Conservation (phyloP, 2,113 vertebrate genomes). For the Euleptes europaea region DNA sequence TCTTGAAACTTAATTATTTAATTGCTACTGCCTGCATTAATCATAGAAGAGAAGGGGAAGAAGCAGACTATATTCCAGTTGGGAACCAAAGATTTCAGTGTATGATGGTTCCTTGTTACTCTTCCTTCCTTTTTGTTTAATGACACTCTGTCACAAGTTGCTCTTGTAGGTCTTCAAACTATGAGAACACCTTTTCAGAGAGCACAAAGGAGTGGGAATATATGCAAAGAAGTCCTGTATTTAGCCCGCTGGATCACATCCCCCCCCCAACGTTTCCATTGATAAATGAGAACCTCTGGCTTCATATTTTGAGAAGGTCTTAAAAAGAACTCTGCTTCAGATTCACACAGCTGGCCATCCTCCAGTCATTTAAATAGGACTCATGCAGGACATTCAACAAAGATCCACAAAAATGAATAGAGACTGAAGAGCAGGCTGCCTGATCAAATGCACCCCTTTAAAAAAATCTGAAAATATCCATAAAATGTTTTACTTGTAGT, state of each 20-base stretch:
- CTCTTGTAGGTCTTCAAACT: neutral
- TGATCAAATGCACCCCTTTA: neutral
- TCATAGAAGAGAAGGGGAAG: constrained; percentile 49
- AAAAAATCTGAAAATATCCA: neutral
- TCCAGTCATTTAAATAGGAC: neutral
- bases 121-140: neutral
- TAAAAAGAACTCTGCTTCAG: constrained; percentile 22
- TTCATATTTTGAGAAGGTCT: constrained; percentile 23
- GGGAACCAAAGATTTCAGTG: neutral
- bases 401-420: neutral
- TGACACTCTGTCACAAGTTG: constrained; percentile 29
- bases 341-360: neutral
- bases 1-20: constrained; percentile 63
- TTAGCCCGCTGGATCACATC: too few relatives aligned
- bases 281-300: constrained; percentile 55
- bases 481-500: neutral
- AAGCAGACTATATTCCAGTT: constrained; percentile 32
- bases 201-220: neutral
- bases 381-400: neutral
- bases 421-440: neutral
- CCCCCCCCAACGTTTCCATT: constrained; percentile 7
- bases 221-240: too few relatives aligned
- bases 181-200: neutral
- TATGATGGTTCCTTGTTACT: too few relatives aligned
- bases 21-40: constrained; percentile 43